Evolutionary conservation across 1,140 invertebrate species (phyloP), one percentile per base, ranked within the genome.

Genomic region (Dendrolimus punctatus): DNA sequence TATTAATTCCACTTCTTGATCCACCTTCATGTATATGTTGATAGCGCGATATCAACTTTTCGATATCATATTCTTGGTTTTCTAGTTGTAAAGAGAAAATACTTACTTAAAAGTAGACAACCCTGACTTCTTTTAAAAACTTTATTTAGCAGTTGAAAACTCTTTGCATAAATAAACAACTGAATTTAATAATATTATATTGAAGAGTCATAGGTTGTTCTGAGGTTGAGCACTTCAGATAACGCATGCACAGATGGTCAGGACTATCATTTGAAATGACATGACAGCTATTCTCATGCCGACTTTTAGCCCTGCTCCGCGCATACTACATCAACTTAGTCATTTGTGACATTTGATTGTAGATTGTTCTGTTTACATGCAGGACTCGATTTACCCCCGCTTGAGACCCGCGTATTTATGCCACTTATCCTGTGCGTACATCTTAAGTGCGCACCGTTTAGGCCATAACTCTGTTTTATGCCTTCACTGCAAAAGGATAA

Each of bases 321-420:
- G 63, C 63, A 60, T 55, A 57, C 60, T 68, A 72, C 59, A 66
- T 65, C 61, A 59, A 73, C 68, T 62, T 73, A 58, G 67, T 67
- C 62, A 70, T 77, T 72, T 73, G 64, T 69, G 73, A 73, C 73
- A 66, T 75, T 72, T 75, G 75, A 81, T 83, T 73, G 60, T 60
- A 76, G 78, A 84, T 80, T 75, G 69, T 64, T 70, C 63, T 71
- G 66, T 80, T 83, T 77, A 73, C 71, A 60, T 73, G 66, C 61
- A 51, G 55, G 60, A 51, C 63, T 63, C 55, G 49, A 8, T 41
- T 40, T 42, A 38, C 36, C 51, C 53, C 53, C 50, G 51, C 45
- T 57, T 51, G 46, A 56, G 60, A 64, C 55, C 51, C 61, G 50
- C 44, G 55, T 60, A 53, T 62, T 54, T 60, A 55, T 58, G 36